These are phyloP conservation scores for Apodemus sylvaticus DNA, from an alignment of 2,113 vertebrate species.

Conservation along the genomic window DNA sequence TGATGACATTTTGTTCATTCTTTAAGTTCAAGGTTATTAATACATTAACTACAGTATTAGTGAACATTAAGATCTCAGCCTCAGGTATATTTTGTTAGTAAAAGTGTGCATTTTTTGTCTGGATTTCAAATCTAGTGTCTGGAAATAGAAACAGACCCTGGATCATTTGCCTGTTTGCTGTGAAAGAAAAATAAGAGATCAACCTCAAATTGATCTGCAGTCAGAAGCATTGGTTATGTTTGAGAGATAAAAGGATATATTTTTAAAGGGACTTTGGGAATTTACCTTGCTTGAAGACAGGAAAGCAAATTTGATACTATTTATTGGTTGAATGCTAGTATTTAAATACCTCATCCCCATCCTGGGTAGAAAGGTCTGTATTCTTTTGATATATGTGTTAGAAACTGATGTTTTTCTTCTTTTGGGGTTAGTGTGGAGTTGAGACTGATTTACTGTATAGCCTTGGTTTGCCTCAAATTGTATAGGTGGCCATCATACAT, in stretches of 20 bases:
- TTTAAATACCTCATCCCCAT: neutral
- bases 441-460: neutral
- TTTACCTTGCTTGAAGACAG: constrained; percentile 6
- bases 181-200: constrained; percentile 53
- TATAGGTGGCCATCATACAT: too few species aligned
- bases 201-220: neutral
- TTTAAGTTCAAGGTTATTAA: neutral
- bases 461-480: neutral
- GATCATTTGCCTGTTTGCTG: constrained; percentile 11
- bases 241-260: neutral
- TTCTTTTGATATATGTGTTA: constrained; percentile 17
- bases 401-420: neutral
- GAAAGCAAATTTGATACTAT: constrained; percentile 21
- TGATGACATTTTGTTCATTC: constrained; percentile 15
- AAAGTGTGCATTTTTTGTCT: constrained; percentile 33
- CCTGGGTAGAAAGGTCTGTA: neutral
- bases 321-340: constrained; percentile 20
- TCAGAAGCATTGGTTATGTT: constrained; percentile 40
- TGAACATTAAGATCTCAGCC: neutral
- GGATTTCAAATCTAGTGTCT: constrained; percentile 33
- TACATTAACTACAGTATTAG: neutral
- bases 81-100: neutral
- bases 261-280: constrained; percentile 37
- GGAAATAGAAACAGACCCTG: constrained; percentile 35
- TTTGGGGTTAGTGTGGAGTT: too few species aligned